Conservation (phyloP, 2,113 vertebrate genomes). For the Macrotis lagotis region DNA sequence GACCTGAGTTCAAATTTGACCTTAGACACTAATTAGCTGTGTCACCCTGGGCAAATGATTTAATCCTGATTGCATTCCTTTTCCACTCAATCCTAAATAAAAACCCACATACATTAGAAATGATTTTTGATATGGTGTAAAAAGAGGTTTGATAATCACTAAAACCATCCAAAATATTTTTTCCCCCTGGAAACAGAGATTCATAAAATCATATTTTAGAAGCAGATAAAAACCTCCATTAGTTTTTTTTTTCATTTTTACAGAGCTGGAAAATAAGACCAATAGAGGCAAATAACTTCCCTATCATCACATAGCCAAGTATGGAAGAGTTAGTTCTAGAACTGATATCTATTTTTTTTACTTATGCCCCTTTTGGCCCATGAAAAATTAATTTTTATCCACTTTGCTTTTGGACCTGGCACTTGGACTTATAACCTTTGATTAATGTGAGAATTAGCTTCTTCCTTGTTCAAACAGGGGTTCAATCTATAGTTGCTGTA, state of each 20-base stretch:
- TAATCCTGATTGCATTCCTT: neutral
- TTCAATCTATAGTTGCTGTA: neutral
- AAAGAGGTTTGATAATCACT: neutral
- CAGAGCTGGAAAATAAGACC: neutral
- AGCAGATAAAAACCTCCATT: neutral
- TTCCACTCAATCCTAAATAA: too few relatives aligned
- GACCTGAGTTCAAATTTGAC: neutral
- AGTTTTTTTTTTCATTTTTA: neutral
- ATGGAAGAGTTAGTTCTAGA: neutral
- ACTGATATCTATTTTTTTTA: neutral
- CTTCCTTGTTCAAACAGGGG: neutral
- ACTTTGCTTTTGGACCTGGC: neutral
- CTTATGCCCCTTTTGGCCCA: neutral
- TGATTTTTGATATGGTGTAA: neutral
- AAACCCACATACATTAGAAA: neutral
- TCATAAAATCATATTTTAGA: neutral
- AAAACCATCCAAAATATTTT: neutral
- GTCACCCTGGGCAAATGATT: neutral
- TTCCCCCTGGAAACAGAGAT: neutral
- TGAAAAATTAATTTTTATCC: neutral
- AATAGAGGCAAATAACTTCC: neutral
- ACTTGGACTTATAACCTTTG: neutral
- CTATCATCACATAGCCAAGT: neutral
- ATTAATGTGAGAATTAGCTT: neutral
- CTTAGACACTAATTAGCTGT: neutral